phyloP scores from a whole-genome alignment of 2,888 invertebrate genomes.

The Campaea margaritaria region DNA sequence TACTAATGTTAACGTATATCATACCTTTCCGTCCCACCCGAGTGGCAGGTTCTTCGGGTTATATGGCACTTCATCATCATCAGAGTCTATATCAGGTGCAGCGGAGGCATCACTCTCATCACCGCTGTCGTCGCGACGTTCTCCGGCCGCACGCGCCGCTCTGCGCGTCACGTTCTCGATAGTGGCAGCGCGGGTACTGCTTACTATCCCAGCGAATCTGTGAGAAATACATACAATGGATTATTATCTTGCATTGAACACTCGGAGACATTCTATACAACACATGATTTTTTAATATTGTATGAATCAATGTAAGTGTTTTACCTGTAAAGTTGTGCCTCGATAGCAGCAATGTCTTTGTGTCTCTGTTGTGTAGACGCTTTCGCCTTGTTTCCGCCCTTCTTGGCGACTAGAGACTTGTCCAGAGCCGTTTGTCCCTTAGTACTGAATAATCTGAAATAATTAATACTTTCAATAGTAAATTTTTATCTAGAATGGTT shows the following conservation, averaged over 20 bases:
- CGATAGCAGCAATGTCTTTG: slow-evolving; percentile 94
- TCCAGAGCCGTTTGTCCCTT: slow-evolving; percentile 98
- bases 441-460: slow-evolving; percentile 91
- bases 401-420: slow-evolving; percentile 95
- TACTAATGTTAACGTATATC: not conserved
- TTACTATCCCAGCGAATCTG: slow-evolving; percentile 92
- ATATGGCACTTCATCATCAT: slow-evolving; percentile 97
- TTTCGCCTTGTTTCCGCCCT: slow-evolving; percentile 88
- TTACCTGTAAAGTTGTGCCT: slow-evolving; percentile 94
- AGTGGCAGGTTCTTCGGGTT: slow-evolving; percentile 99
- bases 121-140: slow-evolving; percentile 95
- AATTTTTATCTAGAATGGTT: no score
- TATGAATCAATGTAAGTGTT: no score
- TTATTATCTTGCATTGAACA: no score
- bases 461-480: not conserved
- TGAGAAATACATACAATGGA: no score
- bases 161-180: slow-evolving; percentile 99
- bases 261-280: no score
- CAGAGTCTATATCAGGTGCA: slow-evolving; percentile 95
- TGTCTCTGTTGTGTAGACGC: slow-evolving; percentile 87
- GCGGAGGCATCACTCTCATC: slow-evolving; percentile 92
- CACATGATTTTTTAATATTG: no score
- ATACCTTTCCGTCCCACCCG: slow-evolving; percentile 98
- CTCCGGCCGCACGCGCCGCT: slow-evolving; percentile 97
- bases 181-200: slow-evolving; percentile 94